These are phyloP conservation scores for Dynastes grantii DNA, from an alignment of 2,888 invertebrate species.

Conservation along the genomic window DNA sequence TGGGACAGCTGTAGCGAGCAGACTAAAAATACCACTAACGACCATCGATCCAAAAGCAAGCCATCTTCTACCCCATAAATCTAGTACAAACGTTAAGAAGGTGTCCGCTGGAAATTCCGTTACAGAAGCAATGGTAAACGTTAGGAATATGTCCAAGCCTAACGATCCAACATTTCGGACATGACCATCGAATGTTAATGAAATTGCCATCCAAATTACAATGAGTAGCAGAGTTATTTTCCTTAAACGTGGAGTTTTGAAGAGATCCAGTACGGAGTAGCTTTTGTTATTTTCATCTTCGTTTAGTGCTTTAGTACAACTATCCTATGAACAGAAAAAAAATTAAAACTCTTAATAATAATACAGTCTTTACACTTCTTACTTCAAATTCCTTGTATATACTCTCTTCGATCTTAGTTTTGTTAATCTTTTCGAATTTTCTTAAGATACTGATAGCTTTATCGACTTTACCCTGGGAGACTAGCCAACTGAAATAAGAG, in stretches of 20 bases:
- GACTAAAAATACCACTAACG: slow-evolving; percentile 85
- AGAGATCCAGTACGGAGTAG: slow-evolving; percentile 87
- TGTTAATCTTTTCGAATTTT: slow-evolving; percentile 86
- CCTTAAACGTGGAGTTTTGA: slow-evolving; percentile 84
- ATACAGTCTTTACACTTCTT: slow-evolving; percentile 63
- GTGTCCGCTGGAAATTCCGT: slow-evolving; percentile 91
- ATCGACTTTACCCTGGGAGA: slow-evolving; percentile 88
- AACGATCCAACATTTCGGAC: slow-evolving; percentile 90
- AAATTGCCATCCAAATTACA: slow-evolving; percentile 92
- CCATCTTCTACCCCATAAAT: slow-evolving; percentile 89
- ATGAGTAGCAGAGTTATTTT: slow-evolving; percentile 85
- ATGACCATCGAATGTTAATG: slow-evolving; percentile 90
- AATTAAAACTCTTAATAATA: slow-evolving; percentile 7
- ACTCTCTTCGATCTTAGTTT: slow-evolving; percentile 81
- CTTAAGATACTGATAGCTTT: slow-evolving; percentile 84
- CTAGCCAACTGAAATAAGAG: slow-evolving; percentile 80
- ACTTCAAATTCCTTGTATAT: slow-evolving; percentile 84
- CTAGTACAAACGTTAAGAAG: slow-evolving; percentile 82
- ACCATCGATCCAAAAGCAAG: slow-evolving; percentile 88
- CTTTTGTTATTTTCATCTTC: slow-evolving; percentile 80
- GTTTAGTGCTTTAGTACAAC: slow-evolving; percentile 79
- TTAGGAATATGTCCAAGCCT: slow-evolving; percentile 85
- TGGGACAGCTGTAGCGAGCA: slow-evolving; percentile 84
- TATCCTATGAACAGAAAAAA: slow-evolving; percentile 71
- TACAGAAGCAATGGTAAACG: slow-evolving; percentile 87